Conservation (phyloP, 2,797 vertebrate genomes). For the Euphonia xanthogaster region DNA sequence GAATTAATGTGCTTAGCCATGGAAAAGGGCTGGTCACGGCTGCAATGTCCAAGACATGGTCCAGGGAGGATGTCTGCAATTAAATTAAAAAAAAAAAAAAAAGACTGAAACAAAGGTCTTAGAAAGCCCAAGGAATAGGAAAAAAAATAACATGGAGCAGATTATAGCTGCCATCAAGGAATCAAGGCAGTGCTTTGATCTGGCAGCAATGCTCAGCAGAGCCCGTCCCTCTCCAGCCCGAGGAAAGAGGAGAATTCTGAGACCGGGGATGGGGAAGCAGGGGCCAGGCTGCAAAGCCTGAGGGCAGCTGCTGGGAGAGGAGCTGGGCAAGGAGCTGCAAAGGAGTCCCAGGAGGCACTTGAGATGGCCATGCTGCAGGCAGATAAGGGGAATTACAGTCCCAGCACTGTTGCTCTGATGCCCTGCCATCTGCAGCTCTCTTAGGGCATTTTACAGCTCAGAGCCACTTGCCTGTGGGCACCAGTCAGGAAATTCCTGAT, state of each 20-base stretch:
- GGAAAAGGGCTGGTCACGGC: not conserved
- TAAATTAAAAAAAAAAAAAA: not conserved
- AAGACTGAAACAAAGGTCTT: not conserved
- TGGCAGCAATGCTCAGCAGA: not conserved
- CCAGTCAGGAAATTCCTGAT: not conserved
- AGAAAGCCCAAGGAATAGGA: not conserved
- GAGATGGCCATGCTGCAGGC: not conserved
- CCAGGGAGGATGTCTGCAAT: not conserved
- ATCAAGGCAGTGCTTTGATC: not conserved
- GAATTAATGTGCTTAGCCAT: not conserved
- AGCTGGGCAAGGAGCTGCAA: not conserved
- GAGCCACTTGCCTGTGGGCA: not conserved
- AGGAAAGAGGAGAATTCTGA: not conserved
- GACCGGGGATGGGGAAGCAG: not conserved
- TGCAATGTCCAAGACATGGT: not conserved
- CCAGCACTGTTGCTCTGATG: not conserved
- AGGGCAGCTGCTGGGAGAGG: not conserved
- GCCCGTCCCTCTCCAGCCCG: not conserved
- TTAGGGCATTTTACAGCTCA: not conserved
- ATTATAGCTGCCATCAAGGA: not conserved
- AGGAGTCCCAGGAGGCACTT: not conserved
- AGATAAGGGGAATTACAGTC: conserved; percentile 52
- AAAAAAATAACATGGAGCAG: not conserved
- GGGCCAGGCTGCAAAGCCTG: not conserved
- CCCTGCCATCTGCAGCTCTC: conserved; percentile 41